Percentiles rank a stretch among this genome's conserved stretches.
Conservation (phyloP, 2,797 vertebrate species). For the Dallia pectoralis region DNA sequence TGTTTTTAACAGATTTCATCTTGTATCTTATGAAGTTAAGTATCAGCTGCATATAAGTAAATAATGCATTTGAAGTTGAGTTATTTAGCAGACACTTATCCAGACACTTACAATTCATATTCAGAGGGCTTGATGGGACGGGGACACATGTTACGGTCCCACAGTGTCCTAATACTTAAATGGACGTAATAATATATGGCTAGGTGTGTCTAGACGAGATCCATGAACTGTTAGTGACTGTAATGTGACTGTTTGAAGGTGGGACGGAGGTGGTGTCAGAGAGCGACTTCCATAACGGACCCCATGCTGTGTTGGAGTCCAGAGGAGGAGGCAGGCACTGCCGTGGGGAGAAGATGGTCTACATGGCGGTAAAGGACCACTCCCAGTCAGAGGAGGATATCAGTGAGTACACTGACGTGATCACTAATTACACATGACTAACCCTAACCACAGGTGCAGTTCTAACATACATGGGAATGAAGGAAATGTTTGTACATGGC, state of each 20-base stretch:
- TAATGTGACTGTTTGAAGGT: constrained; percentile 69
- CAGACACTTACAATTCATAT: too few relatives aligned
- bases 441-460: background rate
- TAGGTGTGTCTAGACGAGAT: background rate
- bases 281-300: constrained; percentile 93
- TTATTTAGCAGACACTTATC: too few relatives aligned
- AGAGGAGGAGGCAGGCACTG: constrained; percentile 83
- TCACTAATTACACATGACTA: background rate
- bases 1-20: background rate
- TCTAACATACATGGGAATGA: background rate
- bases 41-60: background rate
- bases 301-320: constrained; percentile 91
- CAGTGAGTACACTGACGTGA: constrained; percentile 74
- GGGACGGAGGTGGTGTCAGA: constrained; percentile 97
- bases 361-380: constrained; percentile 96
- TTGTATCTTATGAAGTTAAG: background rate
- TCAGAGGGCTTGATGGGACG: too few relatives aligned
- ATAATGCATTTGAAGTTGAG: background rate
- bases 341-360: constrained; percentile 97
- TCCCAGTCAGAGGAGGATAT: constrained; percentile 84
- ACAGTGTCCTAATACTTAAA: too few relatives aligned
- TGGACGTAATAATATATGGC: too few relatives aligned
- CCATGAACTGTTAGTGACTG: background rate
- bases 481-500: background rate
- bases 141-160: too few relatives aligned